Conservation (phyloP, 1,140 invertebrate species). For the Drosophila jambulina region DNA sequence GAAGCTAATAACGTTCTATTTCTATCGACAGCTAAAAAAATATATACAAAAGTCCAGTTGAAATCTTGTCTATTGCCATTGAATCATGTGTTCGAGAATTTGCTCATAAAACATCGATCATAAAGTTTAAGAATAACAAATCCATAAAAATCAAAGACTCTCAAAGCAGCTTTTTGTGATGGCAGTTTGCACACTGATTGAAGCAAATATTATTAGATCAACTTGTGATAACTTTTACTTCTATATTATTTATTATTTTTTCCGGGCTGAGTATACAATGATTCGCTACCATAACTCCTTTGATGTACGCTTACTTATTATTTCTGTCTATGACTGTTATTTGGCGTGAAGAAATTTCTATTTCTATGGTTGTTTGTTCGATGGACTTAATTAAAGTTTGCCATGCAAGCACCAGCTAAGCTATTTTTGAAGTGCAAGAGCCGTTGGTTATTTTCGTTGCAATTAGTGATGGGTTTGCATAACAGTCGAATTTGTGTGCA, state of each 20-base stretch:
- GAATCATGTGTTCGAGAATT: conserved; percentile 10
- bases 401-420: conserved; percentile 27
- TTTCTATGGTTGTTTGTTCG: conserved; percentile 54
- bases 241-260: conserved; percentile 24
- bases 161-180: neutral
- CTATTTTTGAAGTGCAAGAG: conserved; percentile 55
- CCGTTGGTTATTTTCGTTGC: conserved; percentile 34
- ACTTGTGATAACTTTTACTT: conserved; percentile 16
- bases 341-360: conserved; percentile 54
- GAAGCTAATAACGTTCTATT: neutral
- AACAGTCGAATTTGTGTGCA: conserved; percentile 35
- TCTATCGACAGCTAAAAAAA: neutral
- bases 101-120: conserved; percentile 20
- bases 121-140: conserved; percentile 19
- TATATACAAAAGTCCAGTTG: neutral
- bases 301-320: conserved; percentile 10
- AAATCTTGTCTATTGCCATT: neutral
- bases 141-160: conserved; percentile 20
- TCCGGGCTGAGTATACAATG: conserved; percentile 1
- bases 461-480: conserved; percentile 72
- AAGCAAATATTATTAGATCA: neutral
- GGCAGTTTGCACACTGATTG: neutral
- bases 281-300: neutral
- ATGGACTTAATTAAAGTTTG: conserved; percentile 54
- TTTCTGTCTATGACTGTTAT: conserved; percentile 27